phyloP scores from a whole-genome alignment of 2,888 invertebrate genomes.

The Fragum fragum region DNA sequence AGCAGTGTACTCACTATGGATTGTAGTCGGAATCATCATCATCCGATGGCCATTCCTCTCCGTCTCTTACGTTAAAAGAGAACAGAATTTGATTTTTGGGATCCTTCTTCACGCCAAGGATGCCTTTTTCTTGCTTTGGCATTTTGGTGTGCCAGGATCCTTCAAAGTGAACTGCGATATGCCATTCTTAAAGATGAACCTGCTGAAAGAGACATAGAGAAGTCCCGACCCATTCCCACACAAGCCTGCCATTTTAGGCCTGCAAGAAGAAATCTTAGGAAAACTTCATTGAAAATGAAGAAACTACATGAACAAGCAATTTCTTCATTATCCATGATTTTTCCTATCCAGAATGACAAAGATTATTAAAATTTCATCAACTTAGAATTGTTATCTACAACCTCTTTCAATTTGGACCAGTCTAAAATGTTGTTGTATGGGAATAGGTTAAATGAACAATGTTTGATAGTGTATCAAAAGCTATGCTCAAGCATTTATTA shows the following conservation, averaged over 20 bases:
- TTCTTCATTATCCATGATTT: too few species aligned
- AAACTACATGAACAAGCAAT: too few species aligned
- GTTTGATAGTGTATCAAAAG: neutral
- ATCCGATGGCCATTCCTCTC: slow-evolving; percentile 82
- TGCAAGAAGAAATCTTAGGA: too few species aligned
- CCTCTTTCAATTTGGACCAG: too few species aligned
- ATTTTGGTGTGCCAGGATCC: slow-evolving; percentile 40
- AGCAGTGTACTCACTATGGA: slow-evolving; percentile 64
- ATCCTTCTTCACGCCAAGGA: slow-evolving; percentile 79
- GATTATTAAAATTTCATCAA: too few species aligned
- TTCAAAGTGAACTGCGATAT: neutral
- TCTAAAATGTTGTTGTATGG: too few species aligned
- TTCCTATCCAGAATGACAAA: too few species aligned
- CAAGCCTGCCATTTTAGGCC: too few species aligned
- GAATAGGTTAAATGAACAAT: neutral
- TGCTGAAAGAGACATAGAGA: too few species aligned
- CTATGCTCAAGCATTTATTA: neutral
- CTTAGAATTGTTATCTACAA: too few species aligned
- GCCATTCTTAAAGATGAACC: too few species aligned
- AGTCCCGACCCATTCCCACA: neutral
- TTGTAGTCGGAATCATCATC: slow-evolving; percentile 80
- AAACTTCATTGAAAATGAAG: too few species aligned
- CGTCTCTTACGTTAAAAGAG: slow-evolving; percentile 73
- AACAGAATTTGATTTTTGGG: slow-evolving; percentile 81
- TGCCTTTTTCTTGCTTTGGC: slow-evolving; percentile 71